phyloP scores from a whole-genome alignment of 2,113 vertebrate species.

The Brachypodius melanocephalos region DNA sequence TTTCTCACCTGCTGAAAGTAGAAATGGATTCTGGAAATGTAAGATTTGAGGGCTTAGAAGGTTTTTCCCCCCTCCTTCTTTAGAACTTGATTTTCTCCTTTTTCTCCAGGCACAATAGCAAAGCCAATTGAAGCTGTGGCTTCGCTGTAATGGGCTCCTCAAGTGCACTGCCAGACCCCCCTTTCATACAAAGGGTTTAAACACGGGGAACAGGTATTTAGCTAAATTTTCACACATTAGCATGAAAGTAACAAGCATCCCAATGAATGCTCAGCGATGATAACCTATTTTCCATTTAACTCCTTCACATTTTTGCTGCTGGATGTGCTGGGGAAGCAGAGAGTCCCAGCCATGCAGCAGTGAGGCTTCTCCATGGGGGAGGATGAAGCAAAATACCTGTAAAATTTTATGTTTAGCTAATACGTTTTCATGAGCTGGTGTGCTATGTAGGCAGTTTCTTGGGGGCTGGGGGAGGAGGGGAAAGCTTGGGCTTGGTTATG shows the following conservation, averaged over 20 bases:
- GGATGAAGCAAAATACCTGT: background rate
- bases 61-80: accelerated
- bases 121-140: background rate
- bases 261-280: background rate
- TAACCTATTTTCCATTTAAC: background rate
- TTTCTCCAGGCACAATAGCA: background rate
- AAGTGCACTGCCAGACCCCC: background rate
- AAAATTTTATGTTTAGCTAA: background rate
- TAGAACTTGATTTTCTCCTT: background rate
- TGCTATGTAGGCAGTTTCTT: background rate
- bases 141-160: background rate
- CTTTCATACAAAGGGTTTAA: background rate
- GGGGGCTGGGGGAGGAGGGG: background rate
- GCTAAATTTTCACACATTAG: slow-evolving; percentile 3
- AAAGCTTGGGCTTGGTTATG: background rate
- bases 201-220: background rate
- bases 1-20: background rate
- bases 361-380: accelerated
- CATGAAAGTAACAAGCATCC: background rate
- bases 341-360: background rate
- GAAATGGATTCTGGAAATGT: background rate
- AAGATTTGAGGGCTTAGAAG: background rate
- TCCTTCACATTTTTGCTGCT: background rate
- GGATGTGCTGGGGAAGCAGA: background rate
- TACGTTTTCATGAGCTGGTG: accelerated